phyloP scores from a whole-genome alignment of 2,888 invertebrate species.

The Aphelenchoides bicaudatus region DNA sequence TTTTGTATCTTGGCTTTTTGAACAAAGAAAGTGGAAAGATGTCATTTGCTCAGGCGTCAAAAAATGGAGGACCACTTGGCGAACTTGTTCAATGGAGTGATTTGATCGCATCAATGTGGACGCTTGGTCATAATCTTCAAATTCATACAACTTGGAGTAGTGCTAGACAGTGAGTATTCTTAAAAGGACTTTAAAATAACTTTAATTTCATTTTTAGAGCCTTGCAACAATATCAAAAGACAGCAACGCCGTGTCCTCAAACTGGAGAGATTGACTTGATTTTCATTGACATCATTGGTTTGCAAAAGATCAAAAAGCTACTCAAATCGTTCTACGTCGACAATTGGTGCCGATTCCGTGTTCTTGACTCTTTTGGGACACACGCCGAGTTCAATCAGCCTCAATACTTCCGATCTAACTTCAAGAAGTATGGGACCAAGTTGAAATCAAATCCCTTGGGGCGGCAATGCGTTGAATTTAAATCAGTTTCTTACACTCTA shows the following conservation, averaged over 20 bases:
- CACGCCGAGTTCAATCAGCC: conserved; percentile 63
- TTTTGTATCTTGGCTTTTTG: conserved; percentile 63
- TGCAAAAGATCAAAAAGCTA: conserved; percentile 61
- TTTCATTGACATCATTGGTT: conserved; percentile 64
- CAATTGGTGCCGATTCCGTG: conserved; percentile 61
- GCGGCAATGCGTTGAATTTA: conserved; percentile 63
- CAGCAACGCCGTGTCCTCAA: conserved; percentile 22
- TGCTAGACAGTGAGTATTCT: conserved; percentile 38
- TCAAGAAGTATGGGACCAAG: conserved; percentile 43
- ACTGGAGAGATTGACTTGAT: conserved; percentile 60
- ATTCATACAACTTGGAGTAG: conserved; percentile 61
- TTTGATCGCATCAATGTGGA: conserved; percentile 62
- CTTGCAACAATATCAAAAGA: not conserved
- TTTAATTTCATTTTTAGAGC: conserved; percentile 15
- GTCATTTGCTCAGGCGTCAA: conserved; percentile 63
- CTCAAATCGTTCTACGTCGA: conserved; percentile 22
- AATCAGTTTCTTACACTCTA: conserved; percentile 59
- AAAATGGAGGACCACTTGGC: conserved; percentile 64
- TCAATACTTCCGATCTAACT: conserved; percentile 60
- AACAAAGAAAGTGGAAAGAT: conserved; percentile 55
- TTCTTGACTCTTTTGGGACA: conserved; percentile 65
- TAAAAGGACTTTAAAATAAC: not conserved
- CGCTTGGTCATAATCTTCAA: conserved; percentile 63
- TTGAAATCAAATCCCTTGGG: conserved; percentile 62
- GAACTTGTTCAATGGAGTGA: conserved; percentile 65